Percentiles rank a stretch among this genome's conserved stretches.
phyloP scores from a whole-genome alignment of 92 coral and sea anemone genomes.

The Bergia puertoricense region DNA sequence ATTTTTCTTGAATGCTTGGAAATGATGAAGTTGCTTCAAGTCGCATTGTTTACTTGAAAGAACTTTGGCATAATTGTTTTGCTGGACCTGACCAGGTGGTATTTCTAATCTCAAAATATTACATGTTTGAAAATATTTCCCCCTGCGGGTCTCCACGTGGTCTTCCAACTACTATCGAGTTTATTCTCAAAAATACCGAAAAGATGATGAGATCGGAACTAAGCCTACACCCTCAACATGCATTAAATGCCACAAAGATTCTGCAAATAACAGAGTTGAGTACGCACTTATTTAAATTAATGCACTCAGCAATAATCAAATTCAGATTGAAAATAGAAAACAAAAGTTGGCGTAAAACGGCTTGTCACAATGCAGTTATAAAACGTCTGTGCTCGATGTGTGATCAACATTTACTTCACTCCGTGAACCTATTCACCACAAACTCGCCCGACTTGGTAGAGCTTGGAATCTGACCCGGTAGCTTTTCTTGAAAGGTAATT shows the following conservation, averaged over 20 bases:
- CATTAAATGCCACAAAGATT: neutral
- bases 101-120: neutral
- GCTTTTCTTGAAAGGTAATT: neutral
- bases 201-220: neutral
- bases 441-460: neutral
- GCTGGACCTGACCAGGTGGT: neutral
- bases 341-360: neutral
- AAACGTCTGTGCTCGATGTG: neutral
- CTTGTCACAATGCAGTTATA: neutral
- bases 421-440: neutral
- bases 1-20: neutral
- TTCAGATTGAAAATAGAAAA: neutral
- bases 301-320: neutral
- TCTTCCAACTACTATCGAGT: neutral
- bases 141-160: neutral
- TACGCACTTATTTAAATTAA: neutral
- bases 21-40: neutral
- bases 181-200: neutral
- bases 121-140: neutral
- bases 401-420: neutral
- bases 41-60: neutral
- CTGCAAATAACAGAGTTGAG: constrained; percentile 2
- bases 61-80: neutral
- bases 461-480: neutral
- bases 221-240: neutral